These are phyloP conservation scores for Menidia menidia DNA, from an alignment of 2,797 vertebrate genomes.

Conservation along the genomic window DNA sequence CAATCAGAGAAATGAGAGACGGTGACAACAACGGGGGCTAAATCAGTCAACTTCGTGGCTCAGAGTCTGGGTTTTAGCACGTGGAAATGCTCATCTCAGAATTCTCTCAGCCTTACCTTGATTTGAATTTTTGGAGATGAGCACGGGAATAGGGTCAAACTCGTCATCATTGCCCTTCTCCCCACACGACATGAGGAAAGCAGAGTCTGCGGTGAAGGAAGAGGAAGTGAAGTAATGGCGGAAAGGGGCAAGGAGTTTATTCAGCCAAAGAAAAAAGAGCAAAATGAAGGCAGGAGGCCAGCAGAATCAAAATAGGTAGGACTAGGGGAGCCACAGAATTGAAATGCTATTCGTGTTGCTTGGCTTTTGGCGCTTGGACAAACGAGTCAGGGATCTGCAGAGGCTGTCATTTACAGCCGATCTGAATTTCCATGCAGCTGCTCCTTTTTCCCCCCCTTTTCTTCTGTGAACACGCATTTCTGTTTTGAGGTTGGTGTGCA, in stretches of 20 bases:
- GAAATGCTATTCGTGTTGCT: constrained; percentile 57
- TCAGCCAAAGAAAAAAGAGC: constrained; percentile 78
- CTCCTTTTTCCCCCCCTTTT: constrained; percentile 1
- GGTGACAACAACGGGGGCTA: constrained; percentile 19
- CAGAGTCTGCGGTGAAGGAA: constrained; percentile 88
- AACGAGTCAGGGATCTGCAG: constrained; percentile 55
- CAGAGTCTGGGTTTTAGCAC: constrained; percentile 43
- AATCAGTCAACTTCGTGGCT: constrained; percentile 44
- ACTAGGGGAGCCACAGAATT: constrained; percentile 46
- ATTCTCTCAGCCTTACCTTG: constrained; percentile 91
- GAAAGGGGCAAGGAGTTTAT: constrained; percentile 78
- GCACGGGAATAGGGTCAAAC: constrained; percentile 99
- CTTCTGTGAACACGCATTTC: background rate
- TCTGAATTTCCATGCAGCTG: constrained; percentile 3
- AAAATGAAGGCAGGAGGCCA: constrained; percentile 52
- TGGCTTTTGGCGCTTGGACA: constrained; percentile 46
- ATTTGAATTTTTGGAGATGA: constrained; percentile 97
- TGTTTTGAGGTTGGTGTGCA: constrained; percentile 12
- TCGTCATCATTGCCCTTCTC: constrained; percentile 95
- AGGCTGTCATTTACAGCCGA: constrained; percentile 23
- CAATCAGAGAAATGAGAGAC: constrained; percentile 37
- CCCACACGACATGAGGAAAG: constrained; percentile 93
- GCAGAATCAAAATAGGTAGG: constrained; percentile 54
- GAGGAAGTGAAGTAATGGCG: constrained; percentile 62
- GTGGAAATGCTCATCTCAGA: constrained; percentile 57